Evolutionary conservation across 2,113 vertebrate species (phyloP).

Genomic region (Andinoacara biseriatus): DNA sequence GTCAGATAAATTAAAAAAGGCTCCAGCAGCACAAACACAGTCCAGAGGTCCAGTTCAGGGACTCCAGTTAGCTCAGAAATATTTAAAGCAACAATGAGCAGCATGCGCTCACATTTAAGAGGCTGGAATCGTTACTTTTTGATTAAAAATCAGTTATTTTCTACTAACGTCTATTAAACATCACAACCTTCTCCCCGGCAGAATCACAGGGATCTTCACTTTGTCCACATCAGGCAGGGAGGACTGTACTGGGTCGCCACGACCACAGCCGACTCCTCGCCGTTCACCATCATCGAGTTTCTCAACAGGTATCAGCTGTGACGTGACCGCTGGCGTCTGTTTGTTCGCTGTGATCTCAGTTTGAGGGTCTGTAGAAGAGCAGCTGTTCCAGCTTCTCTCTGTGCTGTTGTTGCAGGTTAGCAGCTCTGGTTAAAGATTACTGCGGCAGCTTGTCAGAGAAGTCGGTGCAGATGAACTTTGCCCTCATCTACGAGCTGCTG

Average conservation of each 20-base stretch:
- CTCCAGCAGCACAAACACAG: too few species aligned
- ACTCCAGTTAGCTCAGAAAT: too few species aligned
- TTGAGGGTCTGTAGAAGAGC: neutral
- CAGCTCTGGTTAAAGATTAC: constrained; percentile 86
- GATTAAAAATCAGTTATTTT: too few species aligned
- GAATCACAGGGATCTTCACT: constrained; percentile 82
- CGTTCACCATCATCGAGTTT: constrained; percentile 87
- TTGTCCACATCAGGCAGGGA: constrained; percentile 86
- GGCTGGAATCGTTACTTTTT: neutral
- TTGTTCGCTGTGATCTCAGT: neutral
- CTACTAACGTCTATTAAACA: neutral
- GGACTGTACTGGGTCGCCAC: constrained; percentile 89
- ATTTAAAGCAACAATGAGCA: neutral
- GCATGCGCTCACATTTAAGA: neutral
- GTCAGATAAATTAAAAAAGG: too few species aligned
- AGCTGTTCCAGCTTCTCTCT: neutral
- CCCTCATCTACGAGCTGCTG: constrained; percentile 89
- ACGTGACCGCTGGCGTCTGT: neutral
- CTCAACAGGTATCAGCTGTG: constrained; percentile 81
- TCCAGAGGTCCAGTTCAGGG: too few species aligned
- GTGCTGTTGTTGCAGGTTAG: constrained; percentile 73
- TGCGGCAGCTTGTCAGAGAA: constrained; percentile 86
- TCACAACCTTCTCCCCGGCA: constrained; percentile 32
- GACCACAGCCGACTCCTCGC: constrained; percentile 77
- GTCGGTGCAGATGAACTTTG: constrained; percentile 86